Evolutionary conservation across 2,888 invertebrate genomes (phyloP), one percentile per base, ranked within the genome.

Genomic region (Oscheius sp.): DNA sequence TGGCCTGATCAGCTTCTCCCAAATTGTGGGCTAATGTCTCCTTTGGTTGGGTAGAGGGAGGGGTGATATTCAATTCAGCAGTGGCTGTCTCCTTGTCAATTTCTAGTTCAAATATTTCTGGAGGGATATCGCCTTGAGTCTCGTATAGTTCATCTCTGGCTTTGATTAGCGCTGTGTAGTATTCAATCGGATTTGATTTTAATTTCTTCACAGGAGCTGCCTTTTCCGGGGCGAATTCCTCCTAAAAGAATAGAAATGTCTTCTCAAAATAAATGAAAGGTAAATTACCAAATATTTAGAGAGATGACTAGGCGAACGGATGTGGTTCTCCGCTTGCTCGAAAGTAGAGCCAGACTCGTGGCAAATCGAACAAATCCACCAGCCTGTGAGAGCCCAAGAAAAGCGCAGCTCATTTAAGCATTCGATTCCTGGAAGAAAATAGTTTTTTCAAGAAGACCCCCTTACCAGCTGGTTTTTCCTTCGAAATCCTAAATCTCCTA

Each of bases 331-430:
- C 0, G 75, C 72, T 23, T 72, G 46, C 1, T 78, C 75, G 55
- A 65, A 71, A 10, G 45, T 67, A 29, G 46, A 48, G 27, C 76
- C 80, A 12, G 61, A 70, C 6, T 69, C 76, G 46, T 75, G 69
- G 63, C 80, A 80, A 10, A 76, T 64, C 31, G 73, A 71, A 53
- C 80, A 80, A 2, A 71, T 64, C 80, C 80, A 80, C 58, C 76
- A 69, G 5, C 68, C 71, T 5, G 39, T 5, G 27, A 37, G 42
- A 8, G 46, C 37, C 45, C 55, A 71, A 10, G 66, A 42, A 20
- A 71, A 68, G 4, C 66, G 65, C 20, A 74, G 31, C 65, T 76
- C 76, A 37, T 70, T 61, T 2, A 76, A 39, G 27, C 65, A 65
- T 6, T 76, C 76, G 17, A 74, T 66, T 12, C 76, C 76, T 64